Percentiles rank a stretch among this genome's conserved stretches.
Conservation (phyloP, 2,797 vertebrate species). For the Cryptoblepharus egeriae region DNA sequence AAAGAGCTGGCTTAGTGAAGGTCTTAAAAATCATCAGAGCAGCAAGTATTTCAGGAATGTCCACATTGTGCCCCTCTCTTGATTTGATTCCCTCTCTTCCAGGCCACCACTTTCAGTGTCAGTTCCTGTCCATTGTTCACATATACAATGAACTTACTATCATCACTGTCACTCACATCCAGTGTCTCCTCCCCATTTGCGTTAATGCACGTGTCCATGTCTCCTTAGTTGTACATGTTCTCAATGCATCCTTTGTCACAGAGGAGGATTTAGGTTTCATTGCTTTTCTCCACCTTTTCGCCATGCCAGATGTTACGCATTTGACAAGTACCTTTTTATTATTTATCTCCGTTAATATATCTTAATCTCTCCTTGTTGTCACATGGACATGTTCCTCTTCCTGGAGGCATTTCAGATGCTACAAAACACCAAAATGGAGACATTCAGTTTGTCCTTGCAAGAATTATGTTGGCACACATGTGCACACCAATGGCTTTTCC, state of each 20-base stretch:
- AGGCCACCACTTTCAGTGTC: not conserved
- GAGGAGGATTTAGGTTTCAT: conserved; percentile 22
- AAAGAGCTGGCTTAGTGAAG: no score
- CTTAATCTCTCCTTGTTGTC: conserved; percentile 37
- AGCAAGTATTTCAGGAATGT: not conserved
- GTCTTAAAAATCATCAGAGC: not conserved
- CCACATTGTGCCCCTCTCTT: not conserved
- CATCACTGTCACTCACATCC: not conserved
- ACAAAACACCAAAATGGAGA: conserved; percentile 3
- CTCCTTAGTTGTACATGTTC: conserved; percentile 2
- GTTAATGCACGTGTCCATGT: not conserved
- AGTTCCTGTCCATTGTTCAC: not conserved
- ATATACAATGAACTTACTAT: not conserved
- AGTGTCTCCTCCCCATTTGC: not conserved
- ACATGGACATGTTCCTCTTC: conserved; percentile 26
- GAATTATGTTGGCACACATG: not conserved
- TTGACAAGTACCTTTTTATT: conserved; percentile 35
- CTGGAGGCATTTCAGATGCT: conserved; percentile 10
- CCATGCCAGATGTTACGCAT: conserved; percentile 2
- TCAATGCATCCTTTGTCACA: conserved; percentile 5
- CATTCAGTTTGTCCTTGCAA: conserved; percentile 1
- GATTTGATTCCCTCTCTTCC: not conserved
- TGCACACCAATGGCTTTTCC: no score
- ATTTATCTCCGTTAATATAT: conserved; percentile 41
- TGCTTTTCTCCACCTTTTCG: conserved; percentile 33